Conservation (phyloP, 2,888 invertebrate species). For the Charanyca ferruginea region DNA sequence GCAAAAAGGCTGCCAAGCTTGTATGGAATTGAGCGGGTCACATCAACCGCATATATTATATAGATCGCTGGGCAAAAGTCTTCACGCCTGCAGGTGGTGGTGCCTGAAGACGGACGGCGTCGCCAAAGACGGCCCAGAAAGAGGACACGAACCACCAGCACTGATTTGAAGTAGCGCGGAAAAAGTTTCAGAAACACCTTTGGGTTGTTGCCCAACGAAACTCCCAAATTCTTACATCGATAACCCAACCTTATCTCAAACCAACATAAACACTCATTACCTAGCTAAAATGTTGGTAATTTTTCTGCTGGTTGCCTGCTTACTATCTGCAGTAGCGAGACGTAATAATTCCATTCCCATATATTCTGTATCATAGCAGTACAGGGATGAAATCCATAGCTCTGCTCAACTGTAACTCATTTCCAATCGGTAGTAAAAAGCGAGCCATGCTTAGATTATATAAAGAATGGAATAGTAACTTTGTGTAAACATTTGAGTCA, state of each 20-base stretch:
- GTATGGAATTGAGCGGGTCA: no score
- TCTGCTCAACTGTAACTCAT: constrained; percentile 68
- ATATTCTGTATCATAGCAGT: constrained; percentile 61
- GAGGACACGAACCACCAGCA: no score
- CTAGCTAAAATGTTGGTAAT: constrained; percentile 9
- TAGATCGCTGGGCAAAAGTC: no score
- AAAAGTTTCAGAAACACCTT: no score
- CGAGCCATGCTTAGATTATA: constrained; percentile 50
- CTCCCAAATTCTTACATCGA: not conserved
- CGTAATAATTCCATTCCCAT: constrained; percentile 54
- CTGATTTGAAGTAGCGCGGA: no score
- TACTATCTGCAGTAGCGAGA: constrained; percentile 33
- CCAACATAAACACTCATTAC: not conserved
- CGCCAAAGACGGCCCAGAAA: no score
- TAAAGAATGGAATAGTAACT: constrained; percentile 10
- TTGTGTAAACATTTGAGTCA: constrained; percentile 12
- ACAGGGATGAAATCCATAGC: constrained; percentile 66
- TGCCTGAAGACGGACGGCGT: no score
- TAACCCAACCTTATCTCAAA: not conserved
- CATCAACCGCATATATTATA: no score
- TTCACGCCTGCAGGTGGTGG: no score
- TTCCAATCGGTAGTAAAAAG: constrained; percentile 69
- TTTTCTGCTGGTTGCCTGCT: constrained; percentile 24
- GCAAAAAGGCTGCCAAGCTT: no score
- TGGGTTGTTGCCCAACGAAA: no score